Base-by-base conservation (phyloP, 2,113 vertebrate species). In the Megaceryle maxima region DNA sequence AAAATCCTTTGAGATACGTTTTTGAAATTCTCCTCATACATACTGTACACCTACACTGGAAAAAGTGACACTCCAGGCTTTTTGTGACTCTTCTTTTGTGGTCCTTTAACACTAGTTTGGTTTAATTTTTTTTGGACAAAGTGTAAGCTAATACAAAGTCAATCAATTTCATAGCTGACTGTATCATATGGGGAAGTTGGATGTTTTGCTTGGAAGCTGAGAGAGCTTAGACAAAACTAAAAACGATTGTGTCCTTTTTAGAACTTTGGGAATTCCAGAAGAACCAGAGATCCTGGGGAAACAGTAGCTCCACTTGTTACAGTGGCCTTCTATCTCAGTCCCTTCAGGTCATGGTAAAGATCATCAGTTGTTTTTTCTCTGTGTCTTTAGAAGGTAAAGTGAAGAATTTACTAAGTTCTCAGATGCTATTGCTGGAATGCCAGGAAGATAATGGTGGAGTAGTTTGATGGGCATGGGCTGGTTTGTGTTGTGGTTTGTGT, bases 1-100 rank as follows among this genome's bases (percentile, higher is more conserved):
- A 90, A 96, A 91, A 96, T 95, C 97, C 93, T 93, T 93, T 98
- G 93, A 97, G 97, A 97, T 98, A 95, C 84, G 95, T 94, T 96
- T 96, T 97, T 96, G 91, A 97, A 97, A 95, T 97, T 97, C 94
- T 97, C 96, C 97, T 98, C 94, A 72, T 97, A 66, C 87, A 77
- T 88, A 88, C 43, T 94, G 63, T 96, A 98, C 99, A 98, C 99
- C 99, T 99, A 99, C 99, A 98, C 98, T 98, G 99, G 99, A 99
- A 99, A 99, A 98, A 98, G 93, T 99, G 98, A 98, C 98, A 98
- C 97, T 98, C 97, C 97, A 98, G 82, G 59, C 70, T 90, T 97
- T 96, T 97, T 93, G 94, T 91, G 92, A 96, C 63, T 94, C 97
- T 97, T 97, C 29, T 94, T 85, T 95, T 93, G 62, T 91, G 83